Base-by-base conservation (phyloP, 2,113 vertebrate species). In the Pimephales promelas region DNA sequence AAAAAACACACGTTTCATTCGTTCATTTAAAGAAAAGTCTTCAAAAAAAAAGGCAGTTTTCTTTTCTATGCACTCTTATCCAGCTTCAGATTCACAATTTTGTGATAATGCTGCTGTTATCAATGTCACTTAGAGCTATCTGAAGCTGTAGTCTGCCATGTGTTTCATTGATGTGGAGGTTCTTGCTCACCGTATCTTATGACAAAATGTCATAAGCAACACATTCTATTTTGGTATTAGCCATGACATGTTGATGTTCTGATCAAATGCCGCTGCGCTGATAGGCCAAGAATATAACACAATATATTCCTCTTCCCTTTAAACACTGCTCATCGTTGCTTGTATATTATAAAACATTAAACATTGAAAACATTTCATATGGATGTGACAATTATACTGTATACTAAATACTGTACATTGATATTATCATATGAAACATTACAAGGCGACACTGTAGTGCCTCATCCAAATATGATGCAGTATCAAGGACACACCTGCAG, bases 401-500 rank as follows among this genome's bases (percentile, higher is more conserved):
- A 45, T 43, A 5, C 36, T 11, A 24, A 36, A 71, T 45, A 31
- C 5, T 18, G n/a, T 64, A 8, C 10, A 71, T 22, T 76, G 26
- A 36, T 57, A 11, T 24, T n/a, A 40, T 77, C 22, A 1, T n/a
- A 40, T 57, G 20, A 77, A 77, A 57, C 20, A 40, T 13, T 54
- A 52, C 20, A 74, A 54, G 14, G 24, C 71, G 52, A 52, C 71
- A 49, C 24, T 77, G 34, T 57, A 77, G 57, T 57, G 26, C 0
- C 0, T 56, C 74, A 56, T 77, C 31, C 34, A 52, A 52, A 68
- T 22, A 22, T 54, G 14, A 66, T 71, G 26, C 64, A 47, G 31
- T 36, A 81, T 81, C 80, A 72, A 28, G 22, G 68, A 22, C 81
- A 75, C 43, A 75, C 28, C 70, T 75, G 57, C 71, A 28, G 54